Evolutionary conservation across 2,888 invertebrate species (phyloP).

Genomic region (Nasonovia ribisnigri): DNA sequence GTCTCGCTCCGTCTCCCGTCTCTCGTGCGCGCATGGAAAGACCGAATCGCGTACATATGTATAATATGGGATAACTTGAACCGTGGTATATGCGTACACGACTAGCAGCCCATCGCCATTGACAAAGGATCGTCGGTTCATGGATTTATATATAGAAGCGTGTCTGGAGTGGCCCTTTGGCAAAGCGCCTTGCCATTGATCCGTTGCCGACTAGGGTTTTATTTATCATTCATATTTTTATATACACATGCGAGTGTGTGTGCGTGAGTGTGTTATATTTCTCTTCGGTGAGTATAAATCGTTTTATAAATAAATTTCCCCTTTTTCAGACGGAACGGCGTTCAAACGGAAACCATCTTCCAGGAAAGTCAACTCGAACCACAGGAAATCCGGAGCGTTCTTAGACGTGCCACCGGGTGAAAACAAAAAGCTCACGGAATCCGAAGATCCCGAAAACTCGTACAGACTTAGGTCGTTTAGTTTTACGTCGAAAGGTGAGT

Average conservation of each 20-base stretch:
- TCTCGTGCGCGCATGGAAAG: not conserved
- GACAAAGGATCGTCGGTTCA: slow-evolving; percentile 27
- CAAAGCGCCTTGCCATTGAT: slow-evolving; percentile 45
- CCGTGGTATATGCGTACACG: not conserved
- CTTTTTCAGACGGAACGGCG: slow-evolving; percentile 73
- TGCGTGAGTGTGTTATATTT: not conserved
- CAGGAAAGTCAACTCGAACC: slow-evolving; percentile 71
- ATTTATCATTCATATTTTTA: slow-evolving; percentile 33
- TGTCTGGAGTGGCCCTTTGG: slow-evolving; percentile 57
- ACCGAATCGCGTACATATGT: not conserved
- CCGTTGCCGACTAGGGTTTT: slow-evolving; percentile 33
- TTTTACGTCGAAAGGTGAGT: slow-evolving; percentile 66
- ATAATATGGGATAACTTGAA: not conserved
- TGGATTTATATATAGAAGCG: slow-evolving; percentile 47
- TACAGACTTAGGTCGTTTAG: slow-evolving; percentile 66
- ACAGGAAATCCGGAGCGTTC: slow-evolving; percentile 67
- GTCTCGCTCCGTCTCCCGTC: not conserved
- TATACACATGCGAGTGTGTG: not conserved
- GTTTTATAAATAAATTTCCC: slow-evolving; percentile 68
- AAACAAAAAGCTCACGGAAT: slow-evolving; percentile 67
- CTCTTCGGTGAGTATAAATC: not conserved
- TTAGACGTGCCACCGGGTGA: slow-evolving; percentile 68
- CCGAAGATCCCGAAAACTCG: slow-evolving; percentile 65
- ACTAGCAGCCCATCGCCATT: not conserved
- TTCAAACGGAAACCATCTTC: slow-evolving; percentile 71